Percentiles rank a stretch among this genome's conserved stretches.
Conservation (phyloP, 2,888 invertebrate genomes). For the Tachina fera region DNA sequence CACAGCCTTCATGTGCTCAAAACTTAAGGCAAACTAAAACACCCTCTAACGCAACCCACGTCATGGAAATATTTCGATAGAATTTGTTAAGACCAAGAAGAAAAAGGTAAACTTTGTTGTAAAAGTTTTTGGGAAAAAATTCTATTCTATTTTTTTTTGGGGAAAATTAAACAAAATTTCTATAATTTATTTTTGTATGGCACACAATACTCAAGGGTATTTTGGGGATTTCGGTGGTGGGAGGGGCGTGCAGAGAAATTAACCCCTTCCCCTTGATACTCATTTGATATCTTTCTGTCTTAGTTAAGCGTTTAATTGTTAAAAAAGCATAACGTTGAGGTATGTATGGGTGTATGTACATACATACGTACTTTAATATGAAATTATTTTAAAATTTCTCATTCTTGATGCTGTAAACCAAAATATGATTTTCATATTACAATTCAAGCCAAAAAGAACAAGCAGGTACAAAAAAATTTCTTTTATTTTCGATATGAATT, state of each 20-base stretch:
- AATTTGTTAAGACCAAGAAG: background rate
- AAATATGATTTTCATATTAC: too few species aligned
- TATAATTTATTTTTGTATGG: background rate
- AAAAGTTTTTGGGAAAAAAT: slow-evolving; percentile 52
- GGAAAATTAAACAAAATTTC: background rate
- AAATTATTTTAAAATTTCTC: too few species aligned
- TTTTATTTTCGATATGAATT: too few species aligned
- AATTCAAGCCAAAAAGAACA: too few species aligned
- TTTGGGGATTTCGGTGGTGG: too few species aligned
- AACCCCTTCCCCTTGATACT: slow-evolving; percentile 27
- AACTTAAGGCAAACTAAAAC: slow-evolving; percentile 21
- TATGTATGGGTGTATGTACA: too few species aligned
- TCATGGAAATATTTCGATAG: background rate
- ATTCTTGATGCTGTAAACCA: too few species aligned
- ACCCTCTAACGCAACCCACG: background rate
- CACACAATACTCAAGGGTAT: background rate
- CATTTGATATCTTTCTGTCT: background rate
- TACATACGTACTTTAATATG: too few species aligned
- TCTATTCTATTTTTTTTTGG: background rate
- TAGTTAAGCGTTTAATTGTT: background rate
- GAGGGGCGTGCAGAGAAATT: background rate
- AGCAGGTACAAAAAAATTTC: too few species aligned
- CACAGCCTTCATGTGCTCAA: slow-evolving; percentile 55
- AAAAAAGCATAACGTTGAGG: too few species aligned
- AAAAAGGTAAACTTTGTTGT: slow-evolving; percentile 50